Evolutionary conservation across 2,113 vertebrate species (phyloP).

Genomic region (Leptodactylus fuscus): DNA sequence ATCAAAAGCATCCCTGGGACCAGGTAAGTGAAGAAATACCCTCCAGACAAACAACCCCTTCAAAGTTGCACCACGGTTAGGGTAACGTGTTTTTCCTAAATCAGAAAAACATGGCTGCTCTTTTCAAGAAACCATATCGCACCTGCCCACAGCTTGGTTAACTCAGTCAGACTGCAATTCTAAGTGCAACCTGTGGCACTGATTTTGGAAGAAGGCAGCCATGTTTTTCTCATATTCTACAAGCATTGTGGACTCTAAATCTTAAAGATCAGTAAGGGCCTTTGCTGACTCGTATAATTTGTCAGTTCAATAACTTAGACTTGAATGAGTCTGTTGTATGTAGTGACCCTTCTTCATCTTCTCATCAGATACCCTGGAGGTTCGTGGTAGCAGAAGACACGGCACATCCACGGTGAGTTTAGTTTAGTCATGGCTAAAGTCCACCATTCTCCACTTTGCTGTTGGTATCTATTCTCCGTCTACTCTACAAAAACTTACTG

Average conservation of each 20-base stretch:
- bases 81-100: no score
- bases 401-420: constrained; percentile 88
- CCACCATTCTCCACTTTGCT: not conserved
- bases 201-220: not conserved
- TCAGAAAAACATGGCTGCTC: no score
- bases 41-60: no score
- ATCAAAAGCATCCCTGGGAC: no score
- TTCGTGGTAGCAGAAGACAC: constrained; percentile 80
- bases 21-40: no score
- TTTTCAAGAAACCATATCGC: no score
- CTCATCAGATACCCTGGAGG: constrained; percentile 83
- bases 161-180: no score
- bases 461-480: not conserved
- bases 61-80: no score
- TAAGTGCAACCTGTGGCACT: no score
- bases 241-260: not conserved
- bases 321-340: no score
- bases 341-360: constrained; percentile 63
- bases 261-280: not conserved
- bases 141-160: no score
- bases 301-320: not conserved
- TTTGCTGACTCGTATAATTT: not conserved
- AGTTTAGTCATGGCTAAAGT: not conserved
- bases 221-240: not conserved
- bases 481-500: not conserved